phyloP scores from a whole-genome alignment of 2,888 invertebrate genomes.

The Seira sanloemensis region DNA sequence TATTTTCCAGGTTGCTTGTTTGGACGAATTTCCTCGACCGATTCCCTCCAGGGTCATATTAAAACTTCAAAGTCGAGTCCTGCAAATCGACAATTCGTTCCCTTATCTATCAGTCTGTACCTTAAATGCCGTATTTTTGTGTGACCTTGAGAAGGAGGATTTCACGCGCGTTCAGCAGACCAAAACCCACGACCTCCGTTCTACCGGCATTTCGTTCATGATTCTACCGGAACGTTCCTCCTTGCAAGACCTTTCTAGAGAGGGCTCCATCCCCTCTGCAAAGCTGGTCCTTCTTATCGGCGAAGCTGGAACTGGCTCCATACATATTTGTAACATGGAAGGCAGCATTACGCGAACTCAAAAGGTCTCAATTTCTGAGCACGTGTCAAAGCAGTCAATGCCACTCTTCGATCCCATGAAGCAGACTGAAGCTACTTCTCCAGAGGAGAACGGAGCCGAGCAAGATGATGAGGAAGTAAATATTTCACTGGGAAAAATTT shows the following conservation, averaged over 20 bases:
- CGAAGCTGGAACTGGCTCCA: conserved; percentile 42
- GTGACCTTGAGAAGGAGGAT: conserved; percentile 72
- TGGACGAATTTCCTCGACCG: conserved; percentile 70
- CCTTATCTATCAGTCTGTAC: conserved; percentile 70
- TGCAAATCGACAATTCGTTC: conserved; percentile 71
- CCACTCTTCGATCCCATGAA: conserved; percentile 66
- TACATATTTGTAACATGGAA: conserved; percentile 62
- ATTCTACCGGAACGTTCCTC: conserved; percentile 37
- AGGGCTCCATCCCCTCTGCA: conserved; percentile 36
- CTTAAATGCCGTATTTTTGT: conserved; percentile 65
- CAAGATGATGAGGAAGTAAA: conserved; percentile 28
- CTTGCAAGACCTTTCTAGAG: conserved; percentile 33
- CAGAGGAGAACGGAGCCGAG: background rate
- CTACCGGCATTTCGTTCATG: conserved; percentile 66
- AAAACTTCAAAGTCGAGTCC: conserved; percentile 64
- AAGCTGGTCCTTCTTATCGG: conserved; percentile 62
- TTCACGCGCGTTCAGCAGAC: conserved; percentile 65
- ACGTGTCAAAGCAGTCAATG: conserved; percentile 40
- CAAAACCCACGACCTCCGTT: conserved; percentile 50
- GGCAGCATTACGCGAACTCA: conserved; percentile 57
- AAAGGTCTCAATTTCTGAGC: conserved; percentile 36
- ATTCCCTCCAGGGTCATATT: conserved; percentile 69
- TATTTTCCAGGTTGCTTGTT: conserved; percentile 63
- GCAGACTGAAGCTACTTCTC: background rate
- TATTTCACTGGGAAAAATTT: conserved; percentile 66